Conservation (phyloP, 2,888 invertebrate genomes). For the Muscina levida region DNA sequence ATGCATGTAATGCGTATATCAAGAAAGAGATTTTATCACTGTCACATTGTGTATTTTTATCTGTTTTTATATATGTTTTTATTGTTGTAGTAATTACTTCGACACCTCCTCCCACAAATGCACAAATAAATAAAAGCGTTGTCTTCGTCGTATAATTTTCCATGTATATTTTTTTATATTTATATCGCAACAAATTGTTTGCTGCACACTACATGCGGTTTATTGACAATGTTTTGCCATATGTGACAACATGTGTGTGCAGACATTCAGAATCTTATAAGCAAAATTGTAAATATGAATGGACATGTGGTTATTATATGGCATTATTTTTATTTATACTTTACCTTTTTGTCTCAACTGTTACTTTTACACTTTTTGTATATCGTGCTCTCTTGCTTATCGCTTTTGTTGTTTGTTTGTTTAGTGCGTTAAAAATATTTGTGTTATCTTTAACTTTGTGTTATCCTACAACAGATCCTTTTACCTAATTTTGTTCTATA, state of each 20-base stretch:
- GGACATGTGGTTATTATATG: too few species aligned
- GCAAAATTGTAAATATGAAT: conserved; percentile 7
- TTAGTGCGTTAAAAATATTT: too few species aligned
- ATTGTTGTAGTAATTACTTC: background rate
- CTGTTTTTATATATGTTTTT: background rate
- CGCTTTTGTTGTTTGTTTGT: too few species aligned
- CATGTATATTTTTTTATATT: conserved; percentile 30
- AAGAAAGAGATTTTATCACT: background rate
- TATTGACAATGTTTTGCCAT: background rate
- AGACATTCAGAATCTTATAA: background rate
- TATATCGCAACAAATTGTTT: conserved; percentile 21
- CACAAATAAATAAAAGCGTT: conserved; percentile 3
- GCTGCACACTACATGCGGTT: conserved; percentile 14
- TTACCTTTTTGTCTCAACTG: background rate
- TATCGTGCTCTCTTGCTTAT: too few species aligned
- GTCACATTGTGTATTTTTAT: background rate
- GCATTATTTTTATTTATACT: conserved; percentile 9
- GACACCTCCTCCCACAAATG: conserved; percentile 15
- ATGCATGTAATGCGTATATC: background rate
- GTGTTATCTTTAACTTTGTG: too few species aligned
- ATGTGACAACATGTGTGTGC: background rate
- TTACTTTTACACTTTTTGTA: background rate
- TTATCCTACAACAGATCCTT: too few species aligned
- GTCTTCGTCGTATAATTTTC: background rate
- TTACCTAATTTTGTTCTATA: too few species aligned